Conservation (phyloP, 2,888 invertebrate genomes). For the Serrognathus titanus region DNA sequence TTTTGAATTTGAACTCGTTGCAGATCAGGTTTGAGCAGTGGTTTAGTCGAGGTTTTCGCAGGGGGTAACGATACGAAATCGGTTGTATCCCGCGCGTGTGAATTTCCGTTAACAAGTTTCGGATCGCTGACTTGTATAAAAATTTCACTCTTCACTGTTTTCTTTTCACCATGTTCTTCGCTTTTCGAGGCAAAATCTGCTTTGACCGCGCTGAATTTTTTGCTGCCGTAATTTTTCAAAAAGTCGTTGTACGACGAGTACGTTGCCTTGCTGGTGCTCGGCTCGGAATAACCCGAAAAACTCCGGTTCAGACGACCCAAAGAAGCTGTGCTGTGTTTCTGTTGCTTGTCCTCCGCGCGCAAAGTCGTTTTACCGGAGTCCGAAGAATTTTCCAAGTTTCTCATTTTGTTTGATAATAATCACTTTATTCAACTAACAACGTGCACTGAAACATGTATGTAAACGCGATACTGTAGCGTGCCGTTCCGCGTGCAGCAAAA, state of each 20-base stretch:
- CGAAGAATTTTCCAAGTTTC: too few species aligned
- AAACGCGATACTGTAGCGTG: conserved; percentile 9
- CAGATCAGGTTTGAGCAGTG: conserved; percentile 1
- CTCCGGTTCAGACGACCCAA: background rate
- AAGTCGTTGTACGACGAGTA: conserved; percentile 43
- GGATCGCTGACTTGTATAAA: conserved; percentile 34
- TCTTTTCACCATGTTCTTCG: conserved; percentile 10
- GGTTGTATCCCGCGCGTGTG: background rate
- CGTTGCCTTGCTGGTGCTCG: conserved; percentile 4
- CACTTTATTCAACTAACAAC: too few species aligned
- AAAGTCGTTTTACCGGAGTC: too few species aligned
- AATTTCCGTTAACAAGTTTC: conserved; percentile 10
- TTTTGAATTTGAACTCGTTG: conserved; percentile 1
- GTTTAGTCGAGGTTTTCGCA: too few species aligned
- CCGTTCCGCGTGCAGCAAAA: conserved; percentile 4
- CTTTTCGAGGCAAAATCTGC: conserved; percentile 3
- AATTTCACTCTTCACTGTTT: conserved; percentile 37
- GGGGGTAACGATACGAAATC: too few species aligned
- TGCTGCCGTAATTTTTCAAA: conserved; percentile 36
- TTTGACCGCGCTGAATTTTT: conserved; percentile 22
- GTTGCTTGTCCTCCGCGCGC: too few species aligned
- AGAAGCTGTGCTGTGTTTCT: too few species aligned
- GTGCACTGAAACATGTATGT: too few species aligned
- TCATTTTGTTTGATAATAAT: background rate
- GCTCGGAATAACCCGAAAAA: background rate